Evolutionary conservation across 2,888 invertebrate genomes (phyloP), one percentile per base, ranked within the genome.

Genomic region (Ophion ventricosus): DNA sequence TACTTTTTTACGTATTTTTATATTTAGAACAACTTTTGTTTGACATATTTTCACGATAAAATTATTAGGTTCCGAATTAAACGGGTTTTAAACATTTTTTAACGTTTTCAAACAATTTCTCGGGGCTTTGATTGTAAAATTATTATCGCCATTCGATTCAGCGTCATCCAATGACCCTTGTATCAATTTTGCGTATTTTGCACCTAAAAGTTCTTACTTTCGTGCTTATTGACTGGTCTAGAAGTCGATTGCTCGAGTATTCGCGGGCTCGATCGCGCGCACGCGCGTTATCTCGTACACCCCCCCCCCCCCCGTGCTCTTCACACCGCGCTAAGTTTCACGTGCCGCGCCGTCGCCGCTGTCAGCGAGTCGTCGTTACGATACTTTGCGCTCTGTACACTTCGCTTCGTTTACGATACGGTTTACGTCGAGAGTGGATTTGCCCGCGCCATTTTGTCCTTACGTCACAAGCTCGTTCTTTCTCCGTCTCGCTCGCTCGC

Each of bases 231-330:
- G n/a, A n/a, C n/a, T n/a, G 83, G 59, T 72, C 69, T n/a, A n/a
- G 63, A 61, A 85, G 83, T 85, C 83, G 82, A 86, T 86, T 82
- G 76, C 80, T 70, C 76, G 79, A 79, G 78, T 74, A 81, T 82
- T 74, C 83, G 82, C 80, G 67, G 64, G 79, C 67, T 82, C 69
- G 64, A 17, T 70, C 43, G 43, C 70, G 80, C 67, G 76, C 77
- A 70, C 70, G 54, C 78, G 81, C 69, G 57, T 57, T 57, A 61
- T 59, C 40, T 63, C 80, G 56, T 11, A 43, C 25, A 63, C 35
- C 56, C 26, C 54, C 25, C 66, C 64, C 73, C 73, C 72, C 70
- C 67, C 64, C 72, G n/a, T 7, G 10, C 20, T 26, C 20, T 23
- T n/a, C n/a, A n/a, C n/a, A n/a, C n/a, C 70, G 29, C 72, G 29